Evolutionary conservation across 2,888 invertebrate species (phyloP), one percentile per base, ranked within the genome.

Genomic region (Melinopterus prodromus): DNA sequence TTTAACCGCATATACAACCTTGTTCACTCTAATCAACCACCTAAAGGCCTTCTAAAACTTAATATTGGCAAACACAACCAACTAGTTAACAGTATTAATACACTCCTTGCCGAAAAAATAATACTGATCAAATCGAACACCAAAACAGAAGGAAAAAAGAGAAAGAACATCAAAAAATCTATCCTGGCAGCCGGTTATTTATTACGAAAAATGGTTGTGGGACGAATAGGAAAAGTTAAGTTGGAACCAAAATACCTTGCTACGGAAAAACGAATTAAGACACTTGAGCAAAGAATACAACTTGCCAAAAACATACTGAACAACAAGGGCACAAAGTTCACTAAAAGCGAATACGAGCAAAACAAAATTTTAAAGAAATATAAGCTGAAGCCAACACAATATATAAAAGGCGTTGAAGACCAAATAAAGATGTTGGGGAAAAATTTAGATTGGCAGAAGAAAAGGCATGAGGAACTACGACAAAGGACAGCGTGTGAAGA

Each of bases 1-100:
- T 71, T 26, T 12, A 71, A 71, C 16, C 71, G 71, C 0, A 71
- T 71, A 15, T 71, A 15, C 35, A 71, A 71, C 71, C 71, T 71
- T 14, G 15, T 71, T 12, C n/a, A 71, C 35, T 71, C 71, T 16
- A 71, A 71, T 3, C 4, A 4, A 6, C 16, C 16, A 71, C 71
- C 15, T 16, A 71, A 71, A 16, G 71, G 71, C 16, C 4, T 71
- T 12, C 4, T n/a, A 14, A 71, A 16, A 35, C 16, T 71, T 6
- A 71, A 35, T 12, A 16, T 71, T 26, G 16, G 12, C 15, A 16
- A n/a, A 16, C 12, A 71, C 35, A 5, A 15, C 35, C 71, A 16
- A 15, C 16, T 12, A 2, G 35, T 35, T 6, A 71, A 6, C 16
- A 12, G 4, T 15, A 71, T 71, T 16, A 71, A 71, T 12, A 71